phyloP scores from a whole-genome alignment of 2,113 vertebrate genomes.

The Danionella cerebrum region DNA sequence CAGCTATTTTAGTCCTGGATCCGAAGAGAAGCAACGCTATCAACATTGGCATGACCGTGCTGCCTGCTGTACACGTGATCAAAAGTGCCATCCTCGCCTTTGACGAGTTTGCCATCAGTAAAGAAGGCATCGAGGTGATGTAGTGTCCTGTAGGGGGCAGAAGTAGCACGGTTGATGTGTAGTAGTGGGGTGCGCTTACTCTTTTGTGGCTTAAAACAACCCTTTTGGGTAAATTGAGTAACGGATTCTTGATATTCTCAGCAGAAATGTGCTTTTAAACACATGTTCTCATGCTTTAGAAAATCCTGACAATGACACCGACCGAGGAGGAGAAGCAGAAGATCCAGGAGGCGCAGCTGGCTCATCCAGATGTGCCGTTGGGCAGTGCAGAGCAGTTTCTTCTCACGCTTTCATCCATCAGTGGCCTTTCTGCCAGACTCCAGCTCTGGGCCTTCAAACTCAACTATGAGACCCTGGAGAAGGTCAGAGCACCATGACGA shows the following conservation, averaged over 20 bases:
- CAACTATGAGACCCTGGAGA: constrained; percentile 89
- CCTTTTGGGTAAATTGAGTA: no score
- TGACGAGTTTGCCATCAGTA: constrained; percentile 91
- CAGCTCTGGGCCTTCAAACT: constrained; percentile 96
- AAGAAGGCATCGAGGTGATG: constrained; percentile 90
- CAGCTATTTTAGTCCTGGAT: constrained; percentile 79
- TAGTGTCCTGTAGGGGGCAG: constrained; percentile 12
- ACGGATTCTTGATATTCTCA: no score
- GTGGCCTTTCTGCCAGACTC: constrained; percentile 75
- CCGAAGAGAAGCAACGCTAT: constrained; percentile 91
- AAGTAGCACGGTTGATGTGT: background rate
- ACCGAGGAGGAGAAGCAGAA: constrained; percentile 89
- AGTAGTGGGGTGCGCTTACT: background rate
- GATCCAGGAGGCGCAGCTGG: constrained; percentile 87
- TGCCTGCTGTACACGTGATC: constrained; percentile 86
- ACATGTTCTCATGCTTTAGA: constrained; percentile 57
- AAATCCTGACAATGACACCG: constrained; percentile 90
- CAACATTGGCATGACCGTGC: constrained; percentile 90
- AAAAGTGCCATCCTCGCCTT: constrained; percentile 87
- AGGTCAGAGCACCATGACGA: constrained; percentile 61
- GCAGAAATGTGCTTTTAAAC: background rate
- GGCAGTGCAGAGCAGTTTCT: constrained; percentile 89
- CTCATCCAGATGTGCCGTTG: constrained; percentile 80
- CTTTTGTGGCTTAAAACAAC: background rate
- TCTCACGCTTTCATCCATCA: constrained; percentile 80